Conservation (phyloP, 1,140 invertebrate species). For the Papilio aristodemus region DNA sequence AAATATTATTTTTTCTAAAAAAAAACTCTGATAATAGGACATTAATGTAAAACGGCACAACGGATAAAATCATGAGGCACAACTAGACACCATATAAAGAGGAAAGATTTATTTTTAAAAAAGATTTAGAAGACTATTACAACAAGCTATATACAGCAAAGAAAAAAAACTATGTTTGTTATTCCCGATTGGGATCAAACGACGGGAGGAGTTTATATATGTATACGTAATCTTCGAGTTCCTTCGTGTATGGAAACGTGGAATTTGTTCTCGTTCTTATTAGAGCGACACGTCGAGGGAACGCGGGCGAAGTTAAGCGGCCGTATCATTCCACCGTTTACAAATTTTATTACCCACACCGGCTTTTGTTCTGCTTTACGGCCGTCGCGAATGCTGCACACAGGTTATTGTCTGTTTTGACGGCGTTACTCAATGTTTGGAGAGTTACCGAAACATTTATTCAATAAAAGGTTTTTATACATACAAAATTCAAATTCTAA, state of each 20-base stretch:
- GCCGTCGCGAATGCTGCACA: conserved; percentile 35
- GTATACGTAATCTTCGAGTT: not conserved
- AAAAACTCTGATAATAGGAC: too few species aligned
- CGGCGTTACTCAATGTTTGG: not conserved
- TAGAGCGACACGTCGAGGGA: conserved; percentile 44
- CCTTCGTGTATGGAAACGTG: conserved; percentile 4
- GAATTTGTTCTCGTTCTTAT: conserved; percentile 47
- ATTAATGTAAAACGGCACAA: too few species aligned
- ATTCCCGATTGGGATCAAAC: not conserved
- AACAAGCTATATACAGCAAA: not conserved
- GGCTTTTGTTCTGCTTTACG: conserved; percentile 53
- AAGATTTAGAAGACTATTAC: not conserved
- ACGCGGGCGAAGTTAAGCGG: conserved; percentile 57
- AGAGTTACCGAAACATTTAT: not conserved
- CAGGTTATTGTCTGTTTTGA: conserved; percentile 34
- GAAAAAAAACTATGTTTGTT: not conserved
- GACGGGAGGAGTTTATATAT: not conserved
- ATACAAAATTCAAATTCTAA: not conserved
- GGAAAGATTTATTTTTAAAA: too few species aligned
- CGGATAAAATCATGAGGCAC: too few species aligned
- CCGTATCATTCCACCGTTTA: conserved; percentile 67
- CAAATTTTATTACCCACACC: conserved; percentile 67
- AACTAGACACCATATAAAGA: too few species aligned
- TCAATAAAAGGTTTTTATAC: conserved; percentile 2
- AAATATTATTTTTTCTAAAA: too few species aligned